These are phyloP conservation scores for Neoniphon sammara DNA, from an alignment of 2,797 vertebrate species.

Conservation along the genomic window DNA sequence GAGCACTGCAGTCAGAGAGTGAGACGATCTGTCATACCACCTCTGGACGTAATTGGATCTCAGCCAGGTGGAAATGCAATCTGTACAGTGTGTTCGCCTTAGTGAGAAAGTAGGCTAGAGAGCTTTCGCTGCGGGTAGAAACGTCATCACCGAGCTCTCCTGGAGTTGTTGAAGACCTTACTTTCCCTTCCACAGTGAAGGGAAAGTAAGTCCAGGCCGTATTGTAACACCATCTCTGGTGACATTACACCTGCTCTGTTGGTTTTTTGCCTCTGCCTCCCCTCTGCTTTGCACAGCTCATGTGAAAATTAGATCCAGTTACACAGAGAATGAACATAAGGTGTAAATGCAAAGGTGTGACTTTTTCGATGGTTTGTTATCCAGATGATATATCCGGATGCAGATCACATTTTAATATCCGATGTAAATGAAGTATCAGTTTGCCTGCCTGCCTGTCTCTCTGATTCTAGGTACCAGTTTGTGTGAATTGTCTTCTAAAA, in stretches of 20 bases:
- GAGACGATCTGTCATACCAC: too few relatives aligned
- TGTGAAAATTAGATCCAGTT: constrained; percentile 17
- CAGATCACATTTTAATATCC: background rate
- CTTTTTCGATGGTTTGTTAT: background rate
- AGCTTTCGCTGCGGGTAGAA: too few relatives aligned
- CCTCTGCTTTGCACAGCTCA: constrained; percentile 39
- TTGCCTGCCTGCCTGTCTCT: background rate
- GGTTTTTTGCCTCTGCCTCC: constrained; percentile 18
- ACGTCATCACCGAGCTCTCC: too few relatives aligned
- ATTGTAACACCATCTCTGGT: constrained; percentile 6
- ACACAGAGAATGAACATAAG: background rate
- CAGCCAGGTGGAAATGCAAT: too few relatives aligned
- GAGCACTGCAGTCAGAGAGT: too few relatives aligned
- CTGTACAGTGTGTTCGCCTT: too few relatives aligned
- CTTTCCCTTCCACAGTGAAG: background rate
- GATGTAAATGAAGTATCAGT: background rate
- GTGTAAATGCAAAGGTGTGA: background rate
- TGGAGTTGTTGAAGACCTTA: too few relatives aligned
- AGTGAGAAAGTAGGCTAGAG: too few relatives aligned
- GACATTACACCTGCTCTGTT: constrained; percentile 40
- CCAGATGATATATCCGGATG: background rate
- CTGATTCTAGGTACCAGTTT: constrained; percentile 27
- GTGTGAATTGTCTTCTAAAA: constrained; percentile 8
- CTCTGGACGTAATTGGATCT: too few relatives aligned
- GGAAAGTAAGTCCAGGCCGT: constrained; percentile 18